Conservation (phyloP, 2,797 vertebrate genomes). For the Triplophysa bombifrons region DNA sequence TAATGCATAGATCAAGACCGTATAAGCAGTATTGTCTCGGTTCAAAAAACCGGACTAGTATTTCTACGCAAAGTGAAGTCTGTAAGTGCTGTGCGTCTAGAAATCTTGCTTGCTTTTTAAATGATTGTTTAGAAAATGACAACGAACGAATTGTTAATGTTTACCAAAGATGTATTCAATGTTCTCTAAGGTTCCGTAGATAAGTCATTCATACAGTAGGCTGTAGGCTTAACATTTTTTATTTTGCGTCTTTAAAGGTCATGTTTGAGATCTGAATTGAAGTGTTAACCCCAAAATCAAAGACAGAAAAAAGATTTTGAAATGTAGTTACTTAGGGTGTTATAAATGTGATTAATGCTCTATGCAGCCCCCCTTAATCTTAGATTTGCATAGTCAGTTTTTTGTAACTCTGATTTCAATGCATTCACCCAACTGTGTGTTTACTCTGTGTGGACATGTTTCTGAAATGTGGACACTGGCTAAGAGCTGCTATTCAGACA, state of each 20-base stretch:
- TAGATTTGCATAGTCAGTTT: not conserved
- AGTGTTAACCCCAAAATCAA: too few relatives aligned
- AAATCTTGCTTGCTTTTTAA: too few relatives aligned
- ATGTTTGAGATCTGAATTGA: too few relatives aligned
- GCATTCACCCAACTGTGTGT: not conserved
- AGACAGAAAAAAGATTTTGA: too few relatives aligned
- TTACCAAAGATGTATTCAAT: too few relatives aligned
- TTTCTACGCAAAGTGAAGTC: not conserved
- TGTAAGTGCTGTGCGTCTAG: too few relatives aligned
- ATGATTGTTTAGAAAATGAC: too few relatives aligned
- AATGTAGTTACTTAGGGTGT: not conserved
- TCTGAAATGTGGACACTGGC: not conserved
- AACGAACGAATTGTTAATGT: too few relatives aligned
- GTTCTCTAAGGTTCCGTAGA: too few relatives aligned
- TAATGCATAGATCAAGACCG: not conserved
- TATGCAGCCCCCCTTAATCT: not conserved
- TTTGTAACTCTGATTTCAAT: not conserved
- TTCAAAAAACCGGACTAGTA: not conserved
- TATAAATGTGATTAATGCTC: not conserved
- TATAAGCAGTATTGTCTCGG: not conserved
- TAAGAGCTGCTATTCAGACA: slow-evolving; percentile 11
- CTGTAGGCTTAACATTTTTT: too few relatives aligned
- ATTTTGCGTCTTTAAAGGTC: too few relatives aligned
- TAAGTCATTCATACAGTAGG: too few relatives aligned
- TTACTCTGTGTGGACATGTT: not conserved